Conservation (phyloP, 2,113 vertebrate species). For the Paramisgurnus dabryanus region DNA sequence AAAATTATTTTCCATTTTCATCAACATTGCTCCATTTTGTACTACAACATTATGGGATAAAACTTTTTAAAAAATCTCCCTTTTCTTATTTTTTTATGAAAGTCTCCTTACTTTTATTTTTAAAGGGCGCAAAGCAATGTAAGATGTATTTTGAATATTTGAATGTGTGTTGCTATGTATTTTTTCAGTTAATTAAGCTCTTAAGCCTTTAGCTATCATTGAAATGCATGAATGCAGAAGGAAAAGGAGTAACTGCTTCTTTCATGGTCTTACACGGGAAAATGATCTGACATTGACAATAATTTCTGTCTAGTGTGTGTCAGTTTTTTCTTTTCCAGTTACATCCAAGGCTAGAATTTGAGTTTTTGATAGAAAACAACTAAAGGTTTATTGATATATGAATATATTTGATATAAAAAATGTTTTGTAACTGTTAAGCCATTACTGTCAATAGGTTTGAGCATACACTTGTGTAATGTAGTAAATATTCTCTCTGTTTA, state of each 20-base stretch:
- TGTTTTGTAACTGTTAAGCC: background rate
- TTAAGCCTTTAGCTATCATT: conserved; percentile 5
- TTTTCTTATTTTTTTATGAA: background rate
- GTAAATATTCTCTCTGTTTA: conserved; percentile 30
- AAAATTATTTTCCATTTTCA: background rate
- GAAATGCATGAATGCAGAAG: conserved; percentile 10
- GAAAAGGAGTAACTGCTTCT: background rate
- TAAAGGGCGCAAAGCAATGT: conserved; percentile 26
- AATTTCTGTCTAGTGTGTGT: conserved; percentile 8
- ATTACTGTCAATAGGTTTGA: conserved; percentile 6
- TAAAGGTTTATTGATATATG: conserved; percentile 33
- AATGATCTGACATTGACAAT: background rate
- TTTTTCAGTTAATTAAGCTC: background rate
- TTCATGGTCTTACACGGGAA: background rate
- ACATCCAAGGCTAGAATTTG: conserved; percentile 37
- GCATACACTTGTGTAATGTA: conserved; percentile 21
- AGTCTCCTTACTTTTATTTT: background rate
- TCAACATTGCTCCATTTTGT: background rate
- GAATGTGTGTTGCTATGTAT: conserved; percentile 22
- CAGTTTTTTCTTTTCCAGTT: background rate
- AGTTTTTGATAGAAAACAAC: background rate
- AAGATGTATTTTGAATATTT: conserved; percentile 12
- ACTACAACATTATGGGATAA: background rate
- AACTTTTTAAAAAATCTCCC: background rate
- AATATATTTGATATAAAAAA: background rate